Conservation (phyloP, 2,797 vertebrate species). For the Myripristis jacobus region DNA sequence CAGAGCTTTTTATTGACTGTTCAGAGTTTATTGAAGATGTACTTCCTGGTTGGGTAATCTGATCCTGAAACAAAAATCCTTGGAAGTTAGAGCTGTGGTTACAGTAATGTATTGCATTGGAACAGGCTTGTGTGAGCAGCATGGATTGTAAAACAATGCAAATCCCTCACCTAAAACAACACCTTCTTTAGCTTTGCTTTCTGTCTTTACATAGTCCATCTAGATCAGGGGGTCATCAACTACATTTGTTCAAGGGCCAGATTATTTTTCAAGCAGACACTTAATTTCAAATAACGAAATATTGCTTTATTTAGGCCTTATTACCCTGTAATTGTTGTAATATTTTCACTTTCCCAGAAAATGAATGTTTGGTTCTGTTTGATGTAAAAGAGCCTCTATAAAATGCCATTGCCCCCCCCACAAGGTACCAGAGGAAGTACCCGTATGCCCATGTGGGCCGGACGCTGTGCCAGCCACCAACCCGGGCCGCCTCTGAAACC, state of each 20-base stretch:
- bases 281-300: too few species aligned
- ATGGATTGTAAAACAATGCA: neutral
- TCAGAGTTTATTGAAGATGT: neutral
- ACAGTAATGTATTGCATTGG: neutral
- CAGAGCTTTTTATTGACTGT: neutral
- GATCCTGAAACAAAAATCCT: neutral
- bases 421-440: slow-evolving; percentile 95
- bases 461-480: slow-evolving; percentile 93
- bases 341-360: too few species aligned
- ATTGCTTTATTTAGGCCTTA: too few species aligned
- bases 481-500: slow-evolving; percentile 86
- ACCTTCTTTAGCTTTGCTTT: neutral
- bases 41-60: neutral
- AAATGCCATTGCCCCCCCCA: too few species aligned
- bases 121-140: too few species aligned
- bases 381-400: too few species aligned
- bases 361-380: neutral
- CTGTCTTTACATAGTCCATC: neutral
- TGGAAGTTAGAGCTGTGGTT: neutral
- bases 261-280: too few species aligned
- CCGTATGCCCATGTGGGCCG: slow-evolving; percentile 92
- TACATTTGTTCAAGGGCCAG: too few species aligned
- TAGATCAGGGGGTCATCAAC: too few species aligned
- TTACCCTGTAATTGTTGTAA: too few species aligned
- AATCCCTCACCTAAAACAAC: neutral